Base-by-base conservation (phyloP, 2,113 vertebrate genomes). In the Excalfactoria chinensis region DNA sequence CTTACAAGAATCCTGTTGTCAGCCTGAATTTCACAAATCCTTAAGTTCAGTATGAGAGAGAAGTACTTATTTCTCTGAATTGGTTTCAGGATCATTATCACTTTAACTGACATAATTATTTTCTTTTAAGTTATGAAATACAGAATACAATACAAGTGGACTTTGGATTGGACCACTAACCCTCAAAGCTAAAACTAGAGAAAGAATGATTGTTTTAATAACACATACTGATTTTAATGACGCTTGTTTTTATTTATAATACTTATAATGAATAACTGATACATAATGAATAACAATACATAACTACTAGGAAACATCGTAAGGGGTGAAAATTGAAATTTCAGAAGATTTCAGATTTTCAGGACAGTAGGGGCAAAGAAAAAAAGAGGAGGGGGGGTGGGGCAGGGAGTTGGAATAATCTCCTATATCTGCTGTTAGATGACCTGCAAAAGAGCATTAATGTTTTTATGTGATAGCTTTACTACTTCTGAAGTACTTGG, bases 351-450 rank as follows among this genome's bases (percentile, higher is more conserved):
- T 51, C 41, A 66, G 32, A 62, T 74, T 78, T 79, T 34, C n/a
- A 58, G 16, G 16, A 66, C 4, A 49, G 70, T 74, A 73, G 16
- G 5, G 6, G 23, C 18, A 25, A 43, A 63, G 53, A 44, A 83
- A 7, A 22, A 66, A 22, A 18, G 11, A 1, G 7, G 2, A 4
- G 3, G 12, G 7, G 11, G n/a, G 19, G n/a, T n/a, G n/a, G 13
- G 22, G 10, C 26, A 49, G 22, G 51, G 51, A 53, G 26, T 53
- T 49, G 48, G 11, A 58, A 73, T 41, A 56, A 37, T 32, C 26
- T 62, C 23, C 13, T 70, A 17, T 77, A 59, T 26, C 55, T 78
- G n/a, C 46, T 53, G 25, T 51, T 44, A 83, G 8, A 43, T 82
- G 8, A 26, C 34, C 23, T n/a, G 37, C 23, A 88, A 78, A 81